Percentiles rank a stretch among this genome's conserved stretches.
phyloP scores from a whole-genome alignment of 2,888 invertebrate genomes.

The Drosophila setosimentum region DNA sequence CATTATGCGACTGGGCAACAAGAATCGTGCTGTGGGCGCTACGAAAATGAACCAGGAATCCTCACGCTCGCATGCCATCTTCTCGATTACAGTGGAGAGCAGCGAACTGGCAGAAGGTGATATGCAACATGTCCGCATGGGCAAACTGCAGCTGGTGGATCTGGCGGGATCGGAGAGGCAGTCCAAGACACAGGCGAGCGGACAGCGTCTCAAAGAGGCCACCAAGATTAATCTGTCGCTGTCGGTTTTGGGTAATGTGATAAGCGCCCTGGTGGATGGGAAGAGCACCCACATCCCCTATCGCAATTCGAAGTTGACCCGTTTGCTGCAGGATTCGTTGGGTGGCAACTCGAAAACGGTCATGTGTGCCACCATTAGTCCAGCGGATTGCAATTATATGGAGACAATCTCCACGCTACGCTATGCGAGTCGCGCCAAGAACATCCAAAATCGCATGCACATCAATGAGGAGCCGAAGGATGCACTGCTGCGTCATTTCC shows the following conservation, averaged over 20 bases:
- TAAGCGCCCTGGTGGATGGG: constrained; percentile 98
- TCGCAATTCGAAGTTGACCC: constrained; percentile 97
- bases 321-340: constrained; percentile 97
- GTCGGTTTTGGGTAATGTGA: constrained; percentile 98
- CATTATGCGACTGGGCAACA: constrained; percentile 98
- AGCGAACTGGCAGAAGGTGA: constrained; percentile 93
- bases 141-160: constrained; percentile 98
- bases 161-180: constrained; percentile 99
- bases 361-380: constrained; percentile 99
- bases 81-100: constrained; percentile 98
- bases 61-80: constrained; percentile 98
- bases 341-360: constrained; percentile 98
- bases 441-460: constrained; percentile 97
- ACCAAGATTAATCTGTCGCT: constrained; percentile 99
- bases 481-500: constrained; percentile 97
- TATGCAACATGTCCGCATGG: constrained; percentile 95
- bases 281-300: constrained; percentile 99
- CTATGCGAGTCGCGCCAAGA: constrained; percentile 99
- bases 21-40: constrained; percentile 95
- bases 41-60: constrained; percentile 99
- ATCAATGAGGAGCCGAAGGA: constrained; percentile 99
- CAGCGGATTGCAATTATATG: constrained; percentile 97
- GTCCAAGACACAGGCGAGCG: constrained; percentile 97
- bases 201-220: constrained; percentile 97
- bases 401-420: constrained; percentile 98